phyloP scores from a whole-genome alignment of 2,888 invertebrate species.

The Biston betularia region DNA sequence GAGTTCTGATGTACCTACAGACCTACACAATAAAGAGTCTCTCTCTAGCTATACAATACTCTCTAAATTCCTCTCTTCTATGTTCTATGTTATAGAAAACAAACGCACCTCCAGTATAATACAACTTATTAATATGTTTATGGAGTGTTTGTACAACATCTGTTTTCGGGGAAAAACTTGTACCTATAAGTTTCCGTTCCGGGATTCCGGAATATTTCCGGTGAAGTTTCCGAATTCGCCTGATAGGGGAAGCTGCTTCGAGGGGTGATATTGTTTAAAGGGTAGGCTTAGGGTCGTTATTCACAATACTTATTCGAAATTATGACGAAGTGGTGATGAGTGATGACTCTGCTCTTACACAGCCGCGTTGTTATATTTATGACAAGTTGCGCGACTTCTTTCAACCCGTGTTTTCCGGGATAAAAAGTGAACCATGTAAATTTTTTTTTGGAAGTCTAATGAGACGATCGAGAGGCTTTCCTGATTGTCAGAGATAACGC shows the following conservation, averaged over 20 bases:
- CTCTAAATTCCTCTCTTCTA: too few relatives aligned
- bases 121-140: constrained; percentile 43
- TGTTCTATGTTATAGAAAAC: constrained; percentile 9
- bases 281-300: constrained; percentile 26
- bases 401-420: too few relatives aligned
- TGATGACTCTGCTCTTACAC: too few relatives aligned
- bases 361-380: too few relatives aligned
- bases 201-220: constrained; percentile 26
- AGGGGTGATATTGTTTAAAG: constrained; percentile 40
- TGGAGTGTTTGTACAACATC: constrained; percentile 41
- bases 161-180: constrained; percentile 42
- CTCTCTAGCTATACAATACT: too few relatives aligned
- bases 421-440: too few relatives aligned
- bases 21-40: too few relatives aligned
- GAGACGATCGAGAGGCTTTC: too few relatives aligned
- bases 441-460: too few relatives aligned
- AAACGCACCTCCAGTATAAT: constrained; percentile 26
- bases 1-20: too few relatives aligned
- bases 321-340: not conserved
- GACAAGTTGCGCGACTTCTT: too few relatives aligned
- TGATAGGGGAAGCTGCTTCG: constrained; percentile 26
- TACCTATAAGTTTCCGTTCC: constrained; percentile 37
- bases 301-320: not conserved
- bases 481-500: too few relatives aligned
- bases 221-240: constrained; percentile 43